Conservation (phyloP, 2,113 vertebrate genomes). For the Lanius collurio region DNA sequence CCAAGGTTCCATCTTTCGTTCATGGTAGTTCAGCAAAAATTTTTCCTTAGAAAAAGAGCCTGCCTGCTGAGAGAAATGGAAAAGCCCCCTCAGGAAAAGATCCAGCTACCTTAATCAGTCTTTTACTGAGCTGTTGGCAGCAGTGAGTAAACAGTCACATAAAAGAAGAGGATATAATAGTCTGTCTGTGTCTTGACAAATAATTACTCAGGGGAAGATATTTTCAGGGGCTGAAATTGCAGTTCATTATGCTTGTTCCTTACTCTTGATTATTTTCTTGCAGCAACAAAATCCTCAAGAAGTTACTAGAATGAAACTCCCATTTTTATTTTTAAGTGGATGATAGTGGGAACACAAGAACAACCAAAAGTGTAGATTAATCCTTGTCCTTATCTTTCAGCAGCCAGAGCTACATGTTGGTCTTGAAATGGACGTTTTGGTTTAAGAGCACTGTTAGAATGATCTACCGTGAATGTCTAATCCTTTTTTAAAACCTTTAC, state of each 20-base stretch:
- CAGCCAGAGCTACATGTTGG: background rate
- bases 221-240: slow-evolving; percentile 28
- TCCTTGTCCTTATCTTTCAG: background rate
- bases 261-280: slow-evolving; percentile 6
- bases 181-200: slow-evolving; percentile 45
- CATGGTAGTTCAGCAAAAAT: background rate
- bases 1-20: background rate
- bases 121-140: slow-evolving; percentile 46
- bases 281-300: background rate
- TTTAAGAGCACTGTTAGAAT: background rate
- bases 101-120: slow-evolving; percentile 43
- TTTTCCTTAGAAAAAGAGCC: background rate
- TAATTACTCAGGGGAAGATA: slow-evolving; percentile 12
- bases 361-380: background rate
- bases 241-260: slow-evolving; percentile 8
- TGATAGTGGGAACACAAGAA: background rate
- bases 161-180: slow-evolving; percentile 42
- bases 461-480: background rate
- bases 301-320: background rate
- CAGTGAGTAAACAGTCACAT: slow-evolving; percentile 18
- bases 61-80: slow-evolving; percentile 1
- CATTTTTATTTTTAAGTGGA: background rate
- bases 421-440: background rate
- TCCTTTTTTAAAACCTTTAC: background rate
- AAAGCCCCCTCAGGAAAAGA: slow-evolving; percentile 19